Evolutionary conservation across 2,113 vertebrate genomes (phyloP).

Genomic region (Heliornis fulica): DNA sequence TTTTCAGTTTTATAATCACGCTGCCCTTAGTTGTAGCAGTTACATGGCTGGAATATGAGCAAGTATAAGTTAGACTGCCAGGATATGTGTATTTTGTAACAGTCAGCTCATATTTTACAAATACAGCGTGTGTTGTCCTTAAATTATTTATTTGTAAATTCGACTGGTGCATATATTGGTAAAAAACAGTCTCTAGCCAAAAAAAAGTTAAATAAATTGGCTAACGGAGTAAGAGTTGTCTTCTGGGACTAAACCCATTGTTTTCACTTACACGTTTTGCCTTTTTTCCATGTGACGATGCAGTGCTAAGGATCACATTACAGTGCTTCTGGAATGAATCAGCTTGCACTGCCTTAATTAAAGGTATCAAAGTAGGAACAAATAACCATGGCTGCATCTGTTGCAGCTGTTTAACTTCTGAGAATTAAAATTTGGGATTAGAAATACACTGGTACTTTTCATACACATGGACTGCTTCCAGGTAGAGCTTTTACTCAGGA

Average conservation of each 20-base stretch:
- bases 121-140: not conserved
- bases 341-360: slow-evolving; percentile 39
- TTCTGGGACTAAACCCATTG: not conserved
- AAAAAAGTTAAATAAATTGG: not conserved
- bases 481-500: not conserved
- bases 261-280: not conserved
- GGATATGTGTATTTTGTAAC: slow-evolving; percentile 5
- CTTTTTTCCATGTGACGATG: not conserved
- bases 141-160: slow-evolving; percentile 33
- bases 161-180: not conserved
- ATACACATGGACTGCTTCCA: not conserved
- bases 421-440: not conserved
- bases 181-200: not conserved
- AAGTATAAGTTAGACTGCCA: not conserved
- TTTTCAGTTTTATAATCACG: slow-evolving; percentile 9
- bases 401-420: not conserved
- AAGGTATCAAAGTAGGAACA: not conserved
- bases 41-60: not conserved
- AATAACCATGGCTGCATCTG: not conserved
- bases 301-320: not conserved
- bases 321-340: slow-evolving; percentile 42
- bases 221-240: not conserved
- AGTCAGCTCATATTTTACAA: slow-evolving; percentile 18
- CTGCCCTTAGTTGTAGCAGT: not conserved
- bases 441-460: not conserved